Conservation (phyloP, 2,113 vertebrate species). For the Vimba vimba region DNA sequence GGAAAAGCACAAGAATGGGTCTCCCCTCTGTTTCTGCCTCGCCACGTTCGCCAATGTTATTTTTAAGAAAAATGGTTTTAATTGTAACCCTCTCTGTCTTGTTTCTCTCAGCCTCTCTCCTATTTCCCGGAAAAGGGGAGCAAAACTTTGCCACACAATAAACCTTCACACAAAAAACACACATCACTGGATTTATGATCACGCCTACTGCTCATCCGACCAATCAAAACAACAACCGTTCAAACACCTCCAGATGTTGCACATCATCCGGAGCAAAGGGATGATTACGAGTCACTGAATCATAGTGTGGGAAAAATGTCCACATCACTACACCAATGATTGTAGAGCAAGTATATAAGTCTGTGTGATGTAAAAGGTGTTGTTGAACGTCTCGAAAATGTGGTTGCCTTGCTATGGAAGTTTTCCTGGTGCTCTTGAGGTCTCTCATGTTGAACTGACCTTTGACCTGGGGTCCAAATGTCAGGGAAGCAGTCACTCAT, state of each 20-base stretch:
- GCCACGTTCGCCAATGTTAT: neutral
- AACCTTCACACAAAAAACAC: constrained; percentile 19
- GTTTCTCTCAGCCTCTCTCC: neutral
- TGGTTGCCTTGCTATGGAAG: neutral
- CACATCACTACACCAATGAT: neutral
- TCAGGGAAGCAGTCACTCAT: constrained; percentile 2
- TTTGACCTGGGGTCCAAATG: constrained; percentile 9
- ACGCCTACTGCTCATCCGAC: constrained; percentile 46
- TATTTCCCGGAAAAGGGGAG: constrained; percentile 27
- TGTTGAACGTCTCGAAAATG: neutral
- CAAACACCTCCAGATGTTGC: constrained; percentile 72
- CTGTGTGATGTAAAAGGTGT: neutral
- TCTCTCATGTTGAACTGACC: constrained; percentile 6
- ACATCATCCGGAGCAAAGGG: constrained; percentile 30
- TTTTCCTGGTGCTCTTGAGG: neutral
- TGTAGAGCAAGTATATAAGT: neutral
- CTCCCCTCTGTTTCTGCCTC: neutral
- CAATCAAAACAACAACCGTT: constrained; percentile 63
- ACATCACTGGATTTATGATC: constrained; percentile 57
- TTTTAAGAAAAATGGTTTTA: neutral
- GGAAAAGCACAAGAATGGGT: constrained; percentile 2
- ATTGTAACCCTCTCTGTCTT: neutral
- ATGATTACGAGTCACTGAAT: constrained; percentile 16
- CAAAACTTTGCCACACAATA: constrained; percentile 38
- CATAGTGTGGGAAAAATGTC: constrained; percentile 23